phyloP scores from a whole-genome alignment of 2,888 invertebrate species.

The Caenorhabditis zanzibari region DNA sequence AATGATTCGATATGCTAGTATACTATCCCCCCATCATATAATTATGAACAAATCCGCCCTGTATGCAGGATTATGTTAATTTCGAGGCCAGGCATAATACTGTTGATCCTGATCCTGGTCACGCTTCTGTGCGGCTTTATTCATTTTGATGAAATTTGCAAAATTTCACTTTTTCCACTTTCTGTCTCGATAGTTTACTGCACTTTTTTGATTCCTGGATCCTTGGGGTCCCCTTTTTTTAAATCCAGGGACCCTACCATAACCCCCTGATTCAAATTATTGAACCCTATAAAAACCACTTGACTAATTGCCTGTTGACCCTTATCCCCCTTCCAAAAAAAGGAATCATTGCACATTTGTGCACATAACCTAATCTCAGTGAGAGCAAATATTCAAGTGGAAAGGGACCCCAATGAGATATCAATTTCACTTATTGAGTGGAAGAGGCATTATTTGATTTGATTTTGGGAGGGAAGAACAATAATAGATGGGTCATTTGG shows the following conservation, averaged over 20 bases:
- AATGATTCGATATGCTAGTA: slow-evolving; percentile 61
- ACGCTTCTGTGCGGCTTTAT: slow-evolving; percentile 25
- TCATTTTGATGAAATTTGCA: background rate
- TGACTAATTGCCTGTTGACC: slow-evolving; percentile 60
- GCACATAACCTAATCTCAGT: slow-evolving; percentile 49
- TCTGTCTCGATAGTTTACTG: background rate
- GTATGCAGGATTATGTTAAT: slow-evolving; percentile 51
- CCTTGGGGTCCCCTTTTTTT: too few species aligned
- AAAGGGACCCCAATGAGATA: slow-evolving; percentile 16
- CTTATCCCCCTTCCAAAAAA: too few species aligned
- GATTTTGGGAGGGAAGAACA: slow-evolving; percentile 14
- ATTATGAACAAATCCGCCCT: slow-evolving; percentile 51
- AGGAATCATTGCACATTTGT: slow-evolving; percentile 6
- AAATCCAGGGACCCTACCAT: too few species aligned
- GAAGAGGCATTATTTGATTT: slow-evolving; percentile 26
- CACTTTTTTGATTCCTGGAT: too few species aligned
- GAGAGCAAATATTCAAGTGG: slow-evolving; percentile 47
- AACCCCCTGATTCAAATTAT: background rate
- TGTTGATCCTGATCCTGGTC: slow-evolving; percentile 12
- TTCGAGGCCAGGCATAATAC: slow-evolving; percentile 32
- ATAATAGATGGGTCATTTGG: slow-evolving; percentile 2
- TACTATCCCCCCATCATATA: slow-evolving; percentile 9
- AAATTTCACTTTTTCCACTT: background rate
- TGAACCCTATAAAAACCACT: slow-evolving; percentile 33
- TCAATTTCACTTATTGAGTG: slow-evolving; percentile 45